Base-by-base conservation (phyloP, 2,797 vertebrate species). In the Enteromius anoplus region DNA sequence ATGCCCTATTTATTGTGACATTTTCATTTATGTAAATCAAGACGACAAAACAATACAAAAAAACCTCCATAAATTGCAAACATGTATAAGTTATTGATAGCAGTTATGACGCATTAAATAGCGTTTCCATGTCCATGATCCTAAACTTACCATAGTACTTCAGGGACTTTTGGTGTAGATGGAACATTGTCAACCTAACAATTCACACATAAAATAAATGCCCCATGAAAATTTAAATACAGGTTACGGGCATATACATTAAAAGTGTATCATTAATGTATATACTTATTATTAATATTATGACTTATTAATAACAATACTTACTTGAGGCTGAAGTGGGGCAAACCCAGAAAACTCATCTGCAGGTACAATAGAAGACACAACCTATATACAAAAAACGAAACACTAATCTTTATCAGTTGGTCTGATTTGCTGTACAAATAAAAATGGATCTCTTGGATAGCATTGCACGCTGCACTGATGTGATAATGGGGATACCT, bases 291-390 rank as follows among this genome's bases (percentile, higher is more conserved):
- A 64, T 32, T 34, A 34, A 65, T 6, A 34, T 19, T 65, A 75
- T 23, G 12, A 75, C 32, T 23, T 8, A 15, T 53, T 55, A 19
- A 12, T 9, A 77, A 77, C 10, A 32, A 14, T 80, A 75, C 66
- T 95, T 86, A 99, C 98, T 95, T 96, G 97, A 1, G 97, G 98
- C 84, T 98, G 97, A 76, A 99, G 93, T 1, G 98, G 96, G 14
- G 97, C 97, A 66, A 99, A 99, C 17, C 98, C 98, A 34, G 96
- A 96, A 92, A 99, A 99, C 0, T 85, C 89, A 6, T 99, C 98
- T 81, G 97, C 95, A 77, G 97, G 96, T 86, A 97, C 89, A 32
- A 99, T 95, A 0, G 98, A 99, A 0, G 98, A 94, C 85, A 99
- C 95, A 53, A 99, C 97, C 98, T 99, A 88, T 69, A 77, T 70